Percentiles rank a stretch among this genome's conserved stretches.
Conservation (phyloP, 2,888 invertebrate genomes). For the Autographa gamma region DNA sequence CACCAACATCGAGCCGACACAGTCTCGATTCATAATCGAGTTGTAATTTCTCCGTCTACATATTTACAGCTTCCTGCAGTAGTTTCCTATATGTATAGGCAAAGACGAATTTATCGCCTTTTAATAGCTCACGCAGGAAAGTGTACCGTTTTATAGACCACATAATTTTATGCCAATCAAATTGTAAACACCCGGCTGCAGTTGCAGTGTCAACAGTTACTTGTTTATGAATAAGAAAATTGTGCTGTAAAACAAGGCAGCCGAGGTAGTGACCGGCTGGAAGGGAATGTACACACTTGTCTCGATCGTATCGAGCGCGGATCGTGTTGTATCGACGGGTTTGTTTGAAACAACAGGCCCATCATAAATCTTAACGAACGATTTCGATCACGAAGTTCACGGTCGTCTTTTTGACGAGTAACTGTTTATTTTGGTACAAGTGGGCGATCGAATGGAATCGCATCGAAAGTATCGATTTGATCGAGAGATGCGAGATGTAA, state of each 20-base stretch:
- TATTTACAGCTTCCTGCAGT: slow-evolving; percentile 69
- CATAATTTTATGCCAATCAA: slow-evolving; percentile 72
- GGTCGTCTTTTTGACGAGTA: slow-evolving; percentile 66
- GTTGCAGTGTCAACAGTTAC: slow-evolving; percentile 49
- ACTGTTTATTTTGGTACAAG: slow-evolving; percentile 69
- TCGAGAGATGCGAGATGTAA: slow-evolving; percentile 61
- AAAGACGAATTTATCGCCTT: slow-evolving; percentile 73
- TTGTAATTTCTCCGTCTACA: slow-evolving; percentile 71
- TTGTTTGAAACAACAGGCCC: slow-evolving; percentile 54
- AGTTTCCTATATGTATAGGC: slow-evolving; percentile 64
- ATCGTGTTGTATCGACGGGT: slow-evolving; percentile 49
- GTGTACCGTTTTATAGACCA: slow-evolving; percentile 70
- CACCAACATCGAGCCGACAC: slow-evolving; percentile 56
- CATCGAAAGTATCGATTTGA: slow-evolving; percentile 73
- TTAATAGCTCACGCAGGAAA: slow-evolving; percentile 75
- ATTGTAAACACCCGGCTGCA: slow-evolving; percentile 54
- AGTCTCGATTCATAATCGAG: slow-evolving; percentile 71
- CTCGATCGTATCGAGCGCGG: slow-evolving; percentile 44
- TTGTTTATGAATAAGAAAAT: slow-evolving; percentile 48
- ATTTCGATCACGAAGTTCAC: slow-evolving; percentile 72
- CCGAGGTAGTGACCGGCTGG: slow-evolving; percentile 33
- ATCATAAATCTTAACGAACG: slow-evolving; percentile 65
- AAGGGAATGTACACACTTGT: slow-evolving; percentile 37
- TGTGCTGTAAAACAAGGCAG: slow-evolving; percentile 37
- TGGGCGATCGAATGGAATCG: slow-evolving; percentile 72